A percentile compares a stretch with the other conserved stretches of the same genome.
Conservation (phyloP, 2,113 vertebrate genomes). For the Oryzias celebensis region DNA sequence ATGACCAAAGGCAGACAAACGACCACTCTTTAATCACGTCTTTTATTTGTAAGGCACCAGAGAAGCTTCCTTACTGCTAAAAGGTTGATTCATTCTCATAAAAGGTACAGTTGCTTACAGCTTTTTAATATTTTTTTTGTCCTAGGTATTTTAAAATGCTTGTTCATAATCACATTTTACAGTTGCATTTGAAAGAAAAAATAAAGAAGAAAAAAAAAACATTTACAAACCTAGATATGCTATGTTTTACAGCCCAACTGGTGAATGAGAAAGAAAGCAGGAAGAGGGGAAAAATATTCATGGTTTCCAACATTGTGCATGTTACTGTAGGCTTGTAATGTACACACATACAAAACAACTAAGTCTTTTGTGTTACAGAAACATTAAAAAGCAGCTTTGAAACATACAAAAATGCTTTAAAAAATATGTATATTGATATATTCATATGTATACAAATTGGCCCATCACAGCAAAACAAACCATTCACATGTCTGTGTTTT, state of each 20-base stretch:
- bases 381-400: conserved; percentile 80
- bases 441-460: conserved; percentile 81
- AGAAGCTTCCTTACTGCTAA: conserved; percentile 84
- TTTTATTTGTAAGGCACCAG: conserved; percentile 86
- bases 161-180: conserved; percentile 72
- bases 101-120: conserved; percentile 70
- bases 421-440: conserved; percentile 82
- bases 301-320: conserved; percentile 68
- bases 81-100: conserved; percentile 75
- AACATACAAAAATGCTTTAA: conserved; percentile 83
- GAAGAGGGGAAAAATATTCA: conserved; percentile 34
- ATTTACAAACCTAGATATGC: conserved; percentile 73
- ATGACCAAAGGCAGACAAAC: conserved; percentile 19
- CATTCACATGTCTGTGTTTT: conserved; percentile 65
- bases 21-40: conserved; percentile 72
- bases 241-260: conserved; percentile 60
- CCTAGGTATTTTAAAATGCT: conserved; percentile 59
- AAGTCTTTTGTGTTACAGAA: conserved; percentile 71
- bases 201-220: conserved; percentile 59
- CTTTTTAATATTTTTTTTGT: conserved; percentile 52
- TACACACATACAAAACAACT: conserved; percentile 65
- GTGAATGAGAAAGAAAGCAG: conserved; percentile 33
- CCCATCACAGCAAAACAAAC: conserved; percentile 75
- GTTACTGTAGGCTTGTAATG: conserved; percentile 66
- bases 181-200: conserved; percentile 68